Evolutionary conservation across 2,888 invertebrate species (phyloP), one percentile per base, ranked within the genome.

Genomic region (Dilophus febrilis): DNA sequence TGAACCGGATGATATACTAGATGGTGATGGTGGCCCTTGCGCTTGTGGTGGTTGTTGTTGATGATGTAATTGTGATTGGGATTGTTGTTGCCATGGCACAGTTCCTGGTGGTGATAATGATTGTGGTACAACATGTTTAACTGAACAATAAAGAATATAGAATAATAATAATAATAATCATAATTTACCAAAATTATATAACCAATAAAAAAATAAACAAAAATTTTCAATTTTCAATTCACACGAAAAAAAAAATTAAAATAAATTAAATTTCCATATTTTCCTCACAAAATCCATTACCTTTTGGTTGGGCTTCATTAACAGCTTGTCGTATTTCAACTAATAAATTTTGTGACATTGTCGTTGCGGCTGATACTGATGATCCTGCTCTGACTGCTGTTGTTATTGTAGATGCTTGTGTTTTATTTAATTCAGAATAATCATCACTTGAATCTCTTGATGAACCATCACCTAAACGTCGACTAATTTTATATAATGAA

Each of bases 321-420:
- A 87, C 86, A 51, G 86, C 85, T 62, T 83, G 83, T 46, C 84
- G 72, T 54, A 86, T 86, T 70, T 86, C 86, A 63, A 85, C 85
- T 48, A 85, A 77, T 49, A 87, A 71, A 57, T 82, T 79, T 65
- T 84, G 81, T 53, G 80, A 78, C 55, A 76, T 77, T 61, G 71
- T 76, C 63, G 75, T 75, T 49, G 77, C 75, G 49, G 69, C 74
- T 53, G 66, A 64, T n/a, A n/a, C n/a, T n/a, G n/a, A n/a, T n/a
- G n/a, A n/a, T n/a, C n/a, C n/a, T n/a, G n/a, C n/a, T n/a, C n/a
- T n/a, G n/a, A n/a, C n/a, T 53, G 80, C 78, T 55, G 76, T 77
- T 61, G 71, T 76, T 63, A 75, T 75, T 49, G 77, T 75, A 49
- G 69, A 74, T 53, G 66, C 64, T 56, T 67, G 66, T 38, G 59